A percentile compares a stretch with the other conserved stretches of the same genome.
These are phyloP conservation scores for Diadophis punctatus DNA, from an alignment of 2,113 vertebrate genomes.

Conservation along the genomic window DNA sequence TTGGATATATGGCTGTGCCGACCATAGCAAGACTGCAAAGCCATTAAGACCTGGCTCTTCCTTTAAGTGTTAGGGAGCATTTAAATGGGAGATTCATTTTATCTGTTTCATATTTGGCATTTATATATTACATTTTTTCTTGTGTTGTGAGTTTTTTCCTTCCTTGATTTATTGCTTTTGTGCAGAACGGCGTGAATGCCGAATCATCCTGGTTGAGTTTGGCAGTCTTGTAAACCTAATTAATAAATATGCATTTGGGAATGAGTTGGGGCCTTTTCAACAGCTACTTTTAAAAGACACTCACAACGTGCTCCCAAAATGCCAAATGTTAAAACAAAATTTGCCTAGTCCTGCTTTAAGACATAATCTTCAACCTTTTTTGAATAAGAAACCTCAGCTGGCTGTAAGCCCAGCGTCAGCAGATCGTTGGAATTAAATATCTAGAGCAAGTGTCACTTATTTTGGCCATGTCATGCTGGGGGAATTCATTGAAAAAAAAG, in stretches of 20 bases:
- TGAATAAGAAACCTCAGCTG: not conserved
- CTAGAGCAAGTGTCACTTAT: not conserved
- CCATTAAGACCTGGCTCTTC: not conserved
- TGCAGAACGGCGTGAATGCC: not conserved
- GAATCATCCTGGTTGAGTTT: not conserved
- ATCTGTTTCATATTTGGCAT: not conserved
- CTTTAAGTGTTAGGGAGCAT: not conserved
- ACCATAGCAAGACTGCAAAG: not conserved
- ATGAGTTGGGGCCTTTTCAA: not conserved
- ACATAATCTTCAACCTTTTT: not conserved
- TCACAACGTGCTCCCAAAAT: not conserved
- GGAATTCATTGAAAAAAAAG: not conserved
- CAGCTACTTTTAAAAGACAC: not conserved
- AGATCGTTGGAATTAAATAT: not conserved
- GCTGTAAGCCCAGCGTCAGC: not conserved
- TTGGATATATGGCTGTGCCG: not conserved
- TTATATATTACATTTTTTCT: not conserved
- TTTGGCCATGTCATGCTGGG: no score
- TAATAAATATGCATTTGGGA: not conserved
- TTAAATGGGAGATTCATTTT: not conserved
- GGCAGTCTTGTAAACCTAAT: not conserved
- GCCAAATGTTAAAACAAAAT: not conserved
- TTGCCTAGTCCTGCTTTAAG: not conserved
- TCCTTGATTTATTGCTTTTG: not conserved
- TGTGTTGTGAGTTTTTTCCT: not conserved